phyloP scores from a whole-genome alignment of 1,140 invertebrate species.

The Drosophila suzukii region DNA sequence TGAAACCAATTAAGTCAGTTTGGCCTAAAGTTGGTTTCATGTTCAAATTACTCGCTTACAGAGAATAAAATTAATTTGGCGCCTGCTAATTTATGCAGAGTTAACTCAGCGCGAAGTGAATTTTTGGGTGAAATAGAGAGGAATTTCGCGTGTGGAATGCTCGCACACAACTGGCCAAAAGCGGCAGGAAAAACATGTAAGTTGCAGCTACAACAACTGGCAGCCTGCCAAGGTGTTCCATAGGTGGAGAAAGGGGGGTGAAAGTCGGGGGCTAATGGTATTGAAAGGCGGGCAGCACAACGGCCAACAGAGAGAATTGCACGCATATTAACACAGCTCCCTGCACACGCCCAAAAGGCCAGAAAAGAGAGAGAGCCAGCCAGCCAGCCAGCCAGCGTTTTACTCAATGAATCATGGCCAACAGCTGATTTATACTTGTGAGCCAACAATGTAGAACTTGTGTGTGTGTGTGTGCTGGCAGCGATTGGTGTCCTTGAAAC shows the following conservation, averaged over 20 bases:
- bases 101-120: constrained; percentile 5
- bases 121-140: constrained; percentile 21
- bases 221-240: constrained; percentile 53
- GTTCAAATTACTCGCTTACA: constrained; percentile 20
- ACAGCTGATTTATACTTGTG: constrained; percentile 80
- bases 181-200: constrained; percentile 21
- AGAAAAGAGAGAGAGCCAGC: constrained; percentile 22
- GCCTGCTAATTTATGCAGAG: constrained; percentile 31
- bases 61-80: constrained; percentile 18
- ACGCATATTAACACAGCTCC: constrained; percentile 58
- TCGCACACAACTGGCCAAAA: constrained; percentile 25
- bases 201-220: constrained; percentile 39
- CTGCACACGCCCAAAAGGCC: constrained; percentile 22
- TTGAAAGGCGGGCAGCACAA: constrained; percentile 63
- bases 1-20: no score
- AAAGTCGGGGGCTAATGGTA: constrained; percentile 42
- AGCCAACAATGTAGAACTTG: constrained; percentile 22
- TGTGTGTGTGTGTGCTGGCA: constrained; percentile 57
- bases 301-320: constrained; percentile 64
- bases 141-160: constrained; percentile 28
- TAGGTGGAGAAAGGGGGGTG: not conserved
- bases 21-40: not conserved
- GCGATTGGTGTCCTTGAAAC: constrained; percentile 79
- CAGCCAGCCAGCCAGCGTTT: constrained; percentile 53
- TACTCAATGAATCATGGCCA: constrained; percentile 81